These are phyloP conservation scores for Tympanuchus pallidicinctus DNA, from an alignment of 2,113 vertebrate genomes.

Conservation along the genomic window DNA sequence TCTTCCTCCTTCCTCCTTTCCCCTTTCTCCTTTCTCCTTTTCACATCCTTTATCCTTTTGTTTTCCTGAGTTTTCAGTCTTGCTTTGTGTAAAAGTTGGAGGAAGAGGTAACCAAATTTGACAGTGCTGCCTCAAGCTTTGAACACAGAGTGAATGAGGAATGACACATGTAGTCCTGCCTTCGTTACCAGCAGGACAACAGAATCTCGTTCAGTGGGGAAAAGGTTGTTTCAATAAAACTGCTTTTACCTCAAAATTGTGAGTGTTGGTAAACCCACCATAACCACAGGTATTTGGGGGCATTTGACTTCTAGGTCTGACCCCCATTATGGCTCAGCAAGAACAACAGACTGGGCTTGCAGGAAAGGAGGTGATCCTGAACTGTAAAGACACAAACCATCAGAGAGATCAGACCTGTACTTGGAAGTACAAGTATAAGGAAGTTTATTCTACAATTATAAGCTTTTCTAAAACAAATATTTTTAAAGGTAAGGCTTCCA, in stretches of 20 bases:
- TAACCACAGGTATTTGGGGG: not conserved
- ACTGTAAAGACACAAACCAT: not conserved
- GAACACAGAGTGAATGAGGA: not conserved
- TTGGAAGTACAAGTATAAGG: conserved; percentile 13
- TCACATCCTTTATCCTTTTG: not conserved
- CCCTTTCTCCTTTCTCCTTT: not conserved
- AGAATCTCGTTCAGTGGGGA: not conserved
- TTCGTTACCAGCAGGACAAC: not conserved
- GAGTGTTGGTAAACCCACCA: not conserved
- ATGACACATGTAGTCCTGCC: not conserved
- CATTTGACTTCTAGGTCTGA: conserved; percentile 44
- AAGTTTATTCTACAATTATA: not conserved
- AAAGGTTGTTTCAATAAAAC: not conserved
- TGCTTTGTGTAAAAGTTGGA: not conserved
- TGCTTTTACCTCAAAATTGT: not conserved
- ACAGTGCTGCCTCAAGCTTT: not conserved
- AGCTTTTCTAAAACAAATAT: not conserved
- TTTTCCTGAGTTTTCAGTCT: not conserved
- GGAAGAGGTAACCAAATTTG: not conserved
- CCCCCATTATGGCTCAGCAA: not conserved
- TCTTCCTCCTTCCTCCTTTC: not conserved
- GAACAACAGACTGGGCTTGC: not conserved
- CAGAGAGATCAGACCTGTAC: accelerated
- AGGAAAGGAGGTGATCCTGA: conserved; percentile 16
- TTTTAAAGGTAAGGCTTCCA: conserved; percentile 18